phyloP scores from a whole-genome alignment of 1,140 invertebrate species.

The Drosophila hydei region DNA sequence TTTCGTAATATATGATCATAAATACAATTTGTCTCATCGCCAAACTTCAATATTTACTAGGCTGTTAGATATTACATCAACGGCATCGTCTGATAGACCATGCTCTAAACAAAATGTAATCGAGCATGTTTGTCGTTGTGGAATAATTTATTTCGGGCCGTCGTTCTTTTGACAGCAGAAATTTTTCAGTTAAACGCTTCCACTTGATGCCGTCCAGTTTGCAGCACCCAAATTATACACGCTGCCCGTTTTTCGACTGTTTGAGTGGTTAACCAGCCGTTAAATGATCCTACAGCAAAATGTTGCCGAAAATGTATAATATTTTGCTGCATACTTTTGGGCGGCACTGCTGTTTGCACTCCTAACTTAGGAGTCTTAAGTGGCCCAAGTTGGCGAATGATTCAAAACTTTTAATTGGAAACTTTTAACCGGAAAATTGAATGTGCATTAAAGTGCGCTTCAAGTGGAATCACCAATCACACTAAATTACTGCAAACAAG shows the following conservation, averaged over 20 bases:
- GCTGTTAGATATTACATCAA: slow-evolving; percentile 14
- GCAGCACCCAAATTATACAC: slow-evolving; percentile 37
- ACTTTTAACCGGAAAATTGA: slow-evolving; percentile 43
- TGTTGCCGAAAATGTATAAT: slow-evolving; percentile 25
- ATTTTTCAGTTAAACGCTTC: slow-evolving; percentile 36
- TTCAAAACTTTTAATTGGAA: slow-evolving; percentile 65
- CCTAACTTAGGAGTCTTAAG: slow-evolving; percentile 2
- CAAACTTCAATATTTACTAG: slow-evolving; percentile 18
- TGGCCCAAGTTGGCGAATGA: slow-evolving; percentile 45
- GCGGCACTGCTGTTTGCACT: slow-evolving; percentile 15
- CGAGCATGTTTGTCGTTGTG: slow-evolving; percentile 40
- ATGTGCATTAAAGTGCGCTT: slow-evolving; percentile 57
- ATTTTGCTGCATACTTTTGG: slow-evolving; percentile 36
- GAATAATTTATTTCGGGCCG: slow-evolving; percentile 40
- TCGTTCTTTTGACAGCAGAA: slow-evolving; percentile 28
- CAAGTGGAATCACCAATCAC: slow-evolving; percentile 29
- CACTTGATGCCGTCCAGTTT: slow-evolving; percentile 36
- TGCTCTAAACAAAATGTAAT: slow-evolving; percentile 19
- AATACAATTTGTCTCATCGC: no score
- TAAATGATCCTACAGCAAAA: slow-evolving; percentile 59
- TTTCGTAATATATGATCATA: no score
- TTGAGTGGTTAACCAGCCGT: slow-evolving; percentile 69
- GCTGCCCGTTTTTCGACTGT: slow-evolving; percentile 58
- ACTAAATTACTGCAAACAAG: slow-evolving; percentile 23
- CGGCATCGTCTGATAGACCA: slow-evolving; percentile 1